Conservation (phyloP, 2,797 vertebrate species). For the Rhyacichthys aspro region DNA sequence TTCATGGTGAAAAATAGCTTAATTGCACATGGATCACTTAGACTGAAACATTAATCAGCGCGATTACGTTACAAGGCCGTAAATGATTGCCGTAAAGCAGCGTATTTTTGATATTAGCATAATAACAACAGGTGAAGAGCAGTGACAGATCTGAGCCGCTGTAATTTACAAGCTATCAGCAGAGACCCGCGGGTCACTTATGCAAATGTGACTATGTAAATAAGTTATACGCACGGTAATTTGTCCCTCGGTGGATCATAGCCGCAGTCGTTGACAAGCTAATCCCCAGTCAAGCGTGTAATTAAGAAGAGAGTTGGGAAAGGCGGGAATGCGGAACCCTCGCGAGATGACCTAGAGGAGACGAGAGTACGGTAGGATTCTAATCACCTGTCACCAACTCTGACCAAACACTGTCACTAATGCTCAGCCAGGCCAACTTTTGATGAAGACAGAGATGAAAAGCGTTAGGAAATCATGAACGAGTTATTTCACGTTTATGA, state of each 20-base stretch:
- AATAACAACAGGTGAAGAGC: constrained; percentile 37
- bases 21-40: background rate
- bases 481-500: constrained; percentile 3
- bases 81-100: constrained; percentile 1
- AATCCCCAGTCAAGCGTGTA: constrained; percentile 71
- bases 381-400: constrained; percentile 46
- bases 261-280: constrained; percentile 51
- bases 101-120: constrained; percentile 8
- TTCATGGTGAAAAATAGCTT: background rate
- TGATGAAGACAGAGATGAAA: constrained; percentile 18
- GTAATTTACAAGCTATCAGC: constrained; percentile 40
- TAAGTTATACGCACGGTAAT: constrained; percentile 50
- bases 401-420: constrained; percentile 28
- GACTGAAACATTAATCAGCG: background rate
- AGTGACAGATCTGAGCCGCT: constrained; percentile 15
- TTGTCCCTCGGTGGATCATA: constrained; percentile 41
- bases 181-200: constrained; percentile 52
- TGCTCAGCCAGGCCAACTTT: constrained; percentile 3
- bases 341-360: constrained; percentile 27
- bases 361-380: constrained; percentile 36
- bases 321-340: constrained; percentile 15
- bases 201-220: constrained; percentile 54
- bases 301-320: constrained; percentile 63
- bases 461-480: constrained; percentile 16
- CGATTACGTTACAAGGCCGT: background rate